Evolutionary conservation across 2,888 invertebrate genomes (phyloP).

Genomic region (Apamea monoglypha): DNA sequence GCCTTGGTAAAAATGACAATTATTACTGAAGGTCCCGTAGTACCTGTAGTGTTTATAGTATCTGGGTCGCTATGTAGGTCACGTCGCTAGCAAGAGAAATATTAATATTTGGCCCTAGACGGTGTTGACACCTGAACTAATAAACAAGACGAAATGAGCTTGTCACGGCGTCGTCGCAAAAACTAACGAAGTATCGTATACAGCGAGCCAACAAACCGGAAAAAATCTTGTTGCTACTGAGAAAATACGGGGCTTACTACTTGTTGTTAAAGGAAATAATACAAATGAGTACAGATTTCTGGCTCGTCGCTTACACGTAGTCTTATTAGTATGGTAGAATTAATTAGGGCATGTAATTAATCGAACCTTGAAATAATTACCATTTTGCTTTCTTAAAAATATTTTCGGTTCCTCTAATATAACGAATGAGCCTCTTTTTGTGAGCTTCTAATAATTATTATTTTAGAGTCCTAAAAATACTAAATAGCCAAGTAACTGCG

Average conservation of each 20-base stretch:
- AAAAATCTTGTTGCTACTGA: slow-evolving; percentile 51
- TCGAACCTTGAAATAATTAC: not conserved
- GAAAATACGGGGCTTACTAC: slow-evolving; percentile 43
- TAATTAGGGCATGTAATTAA: not conserved
- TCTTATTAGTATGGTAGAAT: not conserved
- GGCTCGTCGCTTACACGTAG: not conserved
- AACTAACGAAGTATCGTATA: slow-evolving; percentile 66
- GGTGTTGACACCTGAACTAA: slow-evolving; percentile 60
- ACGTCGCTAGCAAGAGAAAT: slow-evolving; percentile 47
- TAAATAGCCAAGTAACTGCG: no score
- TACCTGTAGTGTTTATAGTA: slow-evolving; percentile 10
- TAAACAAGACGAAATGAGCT: slow-evolving; percentile 63
- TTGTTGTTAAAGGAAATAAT: slow-evolving; percentile 17
- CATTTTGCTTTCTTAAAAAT: not conserved
- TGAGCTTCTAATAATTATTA: no score
- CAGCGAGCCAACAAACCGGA: slow-evolving; percentile 60
- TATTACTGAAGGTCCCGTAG: slow-evolving; percentile 21
- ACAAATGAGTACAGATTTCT: slow-evolving; percentile 25
- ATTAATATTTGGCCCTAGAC: slow-evolving; percentile 59
- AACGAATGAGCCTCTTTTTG: no score
- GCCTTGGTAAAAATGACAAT: slow-evolving; percentile 40
- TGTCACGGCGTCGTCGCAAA: slow-evolving; percentile 52
- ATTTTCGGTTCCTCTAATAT: not conserved
- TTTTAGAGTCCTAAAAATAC: no score
- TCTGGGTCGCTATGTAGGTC: slow-evolving; percentile 51